Percentiles rank a stretch among this genome's conserved stretches.
These are phyloP conservation scores for Stichodactyla helianthus DNA, from an alignment of 64 coral and sea anemone genomes.

Conservation along the genomic window DNA sequence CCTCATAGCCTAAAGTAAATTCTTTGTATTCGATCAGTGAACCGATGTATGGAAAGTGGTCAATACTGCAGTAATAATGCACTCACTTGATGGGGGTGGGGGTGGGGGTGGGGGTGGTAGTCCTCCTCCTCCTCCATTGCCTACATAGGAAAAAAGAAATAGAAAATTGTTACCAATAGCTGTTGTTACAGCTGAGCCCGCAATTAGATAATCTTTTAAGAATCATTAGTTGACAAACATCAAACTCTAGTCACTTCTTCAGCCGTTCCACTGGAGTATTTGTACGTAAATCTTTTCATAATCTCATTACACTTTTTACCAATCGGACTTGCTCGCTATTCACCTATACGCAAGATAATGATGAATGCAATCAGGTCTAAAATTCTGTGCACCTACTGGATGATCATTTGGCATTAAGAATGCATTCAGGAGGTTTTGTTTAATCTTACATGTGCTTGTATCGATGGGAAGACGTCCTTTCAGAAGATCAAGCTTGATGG, in stretches of 20 bases:
- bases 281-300: too few species aligned
- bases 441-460: neutral
- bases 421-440: neutral
- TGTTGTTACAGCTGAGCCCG: neutral
- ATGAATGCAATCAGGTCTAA: too few species aligned
- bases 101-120: neutral
- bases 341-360: too few species aligned
- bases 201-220: neutral
- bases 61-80: neutral
- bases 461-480: conserved; percentile 19
- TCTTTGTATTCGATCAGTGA: too few species aligned
- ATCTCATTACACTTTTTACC: too few species aligned
- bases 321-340: too few species aligned
- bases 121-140: neutral
- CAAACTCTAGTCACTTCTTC: too few species aligned
- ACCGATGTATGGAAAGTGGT: too few species aligned
- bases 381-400: neutral
- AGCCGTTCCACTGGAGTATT: too few species aligned
- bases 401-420: neutral
- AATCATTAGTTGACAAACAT: too few species aligned
- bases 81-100: neutral
- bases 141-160: neutral
- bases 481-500: neutral
- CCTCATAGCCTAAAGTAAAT: too few species aligned
- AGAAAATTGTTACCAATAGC: neutral